Evolutionary conservation across 2,888 invertebrate genomes (phyloP), one percentile per base, ranked within the genome.

Genomic region (Phortica okadai): DNA sequence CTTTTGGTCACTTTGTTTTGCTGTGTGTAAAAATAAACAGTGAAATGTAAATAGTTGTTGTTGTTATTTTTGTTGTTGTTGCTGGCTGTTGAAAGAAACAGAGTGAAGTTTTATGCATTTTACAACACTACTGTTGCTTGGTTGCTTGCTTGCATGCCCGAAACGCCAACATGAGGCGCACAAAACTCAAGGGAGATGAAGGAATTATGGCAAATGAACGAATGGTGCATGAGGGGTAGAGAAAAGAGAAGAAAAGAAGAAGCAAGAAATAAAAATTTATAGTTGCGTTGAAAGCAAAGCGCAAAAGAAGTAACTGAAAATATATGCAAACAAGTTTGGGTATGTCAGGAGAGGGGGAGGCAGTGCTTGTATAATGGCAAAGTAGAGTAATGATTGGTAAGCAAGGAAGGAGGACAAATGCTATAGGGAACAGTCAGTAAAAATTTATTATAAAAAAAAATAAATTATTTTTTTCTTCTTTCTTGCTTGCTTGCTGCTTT

Each of bases 211-310:
- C 25, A 21, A 62, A 62, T 21, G 62, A 25, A 62, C 6, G 62
- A n/a, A 33, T 33, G 33, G 4, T 4, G 33, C 33, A 5, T 33
- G 33, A 4, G 33, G 33, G 33, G 3, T 5, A 4, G 33, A 33
- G 33, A 0, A 33, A 33, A 33, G 33, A 33, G 33, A 33, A 33
- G 33, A 5, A 33, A 5, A 33, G 33, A 33, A 62, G 62, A 62
- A 4, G 50, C 50, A 41, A 33, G 70, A 85, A 85, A 88, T 85
- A 88, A 86, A 86, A 85, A 85, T 88, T 86, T 88, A 85, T 85
- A 77, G 85, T 85, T 83, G 79, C 81, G 73, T 78, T 87, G 83
- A 88, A 85, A 85, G 83, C 83, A 33, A 54, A 45, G 50, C 33
- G 1, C 11, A 14, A 45, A 45, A 50, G 10, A 16, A 69, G 7